These are phyloP conservation scores for Atherinomorus stipes DNA, from an alignment of 2,113 vertebrate species.

Conservation along the genomic window DNA sequence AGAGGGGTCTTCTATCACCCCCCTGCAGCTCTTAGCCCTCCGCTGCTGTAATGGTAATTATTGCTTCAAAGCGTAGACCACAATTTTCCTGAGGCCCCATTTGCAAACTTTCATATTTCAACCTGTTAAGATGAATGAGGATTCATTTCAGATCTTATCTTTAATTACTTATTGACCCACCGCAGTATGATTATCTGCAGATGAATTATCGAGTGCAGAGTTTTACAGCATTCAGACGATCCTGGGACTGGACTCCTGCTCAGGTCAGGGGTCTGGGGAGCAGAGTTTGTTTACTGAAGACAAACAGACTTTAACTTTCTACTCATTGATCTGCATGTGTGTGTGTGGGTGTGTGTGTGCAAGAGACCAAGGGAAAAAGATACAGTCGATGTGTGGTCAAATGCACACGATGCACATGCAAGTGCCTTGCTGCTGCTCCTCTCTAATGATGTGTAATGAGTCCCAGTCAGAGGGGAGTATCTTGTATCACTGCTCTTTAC, in stretches of 20 bases:
- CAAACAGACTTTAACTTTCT: constrained; percentile 55
- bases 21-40: constrained; percentile 58
- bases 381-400: constrained; percentile 7
- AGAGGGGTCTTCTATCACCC: constrained; percentile 47
- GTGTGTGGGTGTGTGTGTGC: constrained; percentile 29
- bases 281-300: constrained; percentile 64
- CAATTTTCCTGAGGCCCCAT: constrained; percentile 71
- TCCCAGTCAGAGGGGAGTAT: constrained; percentile 83
- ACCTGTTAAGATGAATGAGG: constrained; percentile 77
- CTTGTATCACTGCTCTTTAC: constrained; percentile 86
- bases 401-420: constrained; percentile 23
- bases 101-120: constrained; percentile 78
- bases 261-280: constrained; percentile 47
- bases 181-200: constrained; percentile 37
- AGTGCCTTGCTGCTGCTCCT: constrained; percentile 58
- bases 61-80: constrained; percentile 78
- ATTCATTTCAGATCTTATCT: constrained; percentile 79
- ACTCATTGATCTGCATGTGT: constrained; percentile 63
- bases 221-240: constrained; percentile 14
- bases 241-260: constrained; percentile 28
- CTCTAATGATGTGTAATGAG: constrained; percentile 85
- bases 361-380: constrained; percentile 4
- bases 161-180: constrained; percentile 76
- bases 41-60: constrained; percentile 76
- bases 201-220: constrained; percentile 42